phyloP scores from a whole-genome alignment of 2,113 vertebrate species.

The Microcebus lehilahytsara region DNA sequence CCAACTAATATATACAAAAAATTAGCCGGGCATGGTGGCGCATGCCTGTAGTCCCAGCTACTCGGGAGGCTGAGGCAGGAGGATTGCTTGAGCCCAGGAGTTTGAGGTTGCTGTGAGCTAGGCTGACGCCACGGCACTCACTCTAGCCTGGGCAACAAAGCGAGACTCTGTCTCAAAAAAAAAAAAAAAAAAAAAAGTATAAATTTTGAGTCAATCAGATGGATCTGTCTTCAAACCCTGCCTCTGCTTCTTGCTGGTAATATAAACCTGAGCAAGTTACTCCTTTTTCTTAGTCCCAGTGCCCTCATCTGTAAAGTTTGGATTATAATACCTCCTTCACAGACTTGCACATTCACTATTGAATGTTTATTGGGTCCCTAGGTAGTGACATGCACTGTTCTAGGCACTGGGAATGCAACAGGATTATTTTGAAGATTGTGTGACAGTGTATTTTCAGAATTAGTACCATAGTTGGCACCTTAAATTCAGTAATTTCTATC shows the following conservation, averaged over 20 bases:
- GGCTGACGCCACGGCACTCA: too few relatives aligned
- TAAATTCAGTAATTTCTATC: not conserved
- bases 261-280: not conserved
- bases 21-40: too few relatives aligned
- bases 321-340: not conserved
- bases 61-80: too few relatives aligned
- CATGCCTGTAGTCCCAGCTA: too few relatives aligned
- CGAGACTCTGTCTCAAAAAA: too few relatives aligned
- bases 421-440: not conserved
- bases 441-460: not conserved
- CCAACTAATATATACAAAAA: too few relatives aligned
- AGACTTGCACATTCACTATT: not conserved
- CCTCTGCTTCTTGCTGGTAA: not conserved
- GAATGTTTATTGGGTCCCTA: not conserved
- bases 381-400: not conserved
- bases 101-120: too few relatives aligned
- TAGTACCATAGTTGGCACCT: not conserved
- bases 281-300: not conserved
- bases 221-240: not conserved
- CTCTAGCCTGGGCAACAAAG: too few relatives aligned
- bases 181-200: too few relatives aligned
- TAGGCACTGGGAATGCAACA: not conserved
- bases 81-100: too few relatives aligned
- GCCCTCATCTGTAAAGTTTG: not conserved
- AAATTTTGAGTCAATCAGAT: not conserved